A percentile compares a stretch with the other conserved stretches of the same genome.
Evolutionary conservation across 2,888 invertebrate species (phyloP).

Genomic region (Orchesellides sinensis): DNA sequence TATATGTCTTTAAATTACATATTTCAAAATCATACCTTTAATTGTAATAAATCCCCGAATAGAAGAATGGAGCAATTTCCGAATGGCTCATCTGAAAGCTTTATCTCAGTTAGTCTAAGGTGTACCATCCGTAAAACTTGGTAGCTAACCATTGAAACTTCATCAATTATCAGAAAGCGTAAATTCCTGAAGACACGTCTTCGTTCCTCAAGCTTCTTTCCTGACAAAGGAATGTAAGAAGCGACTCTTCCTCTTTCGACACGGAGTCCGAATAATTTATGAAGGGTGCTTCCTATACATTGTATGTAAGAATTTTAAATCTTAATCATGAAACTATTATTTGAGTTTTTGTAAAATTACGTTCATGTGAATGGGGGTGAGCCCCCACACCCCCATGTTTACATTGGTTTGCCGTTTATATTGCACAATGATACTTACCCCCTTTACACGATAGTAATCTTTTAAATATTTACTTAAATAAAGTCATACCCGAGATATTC

Average conservation of each 20-base stretch:
- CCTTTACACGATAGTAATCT: too few relatives aligned
- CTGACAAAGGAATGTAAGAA: slow-evolving; percentile 5
- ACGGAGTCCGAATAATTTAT: slow-evolving; percentile 17
- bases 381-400: too few relatives aligned
- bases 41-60: slow-evolving; percentile 28
- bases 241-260: not conserved
- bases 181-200: slow-evolving; percentile 10
- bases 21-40: too few relatives aligned
- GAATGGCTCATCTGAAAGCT: slow-evolving; percentile 15
- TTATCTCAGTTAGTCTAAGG: slow-evolving; percentile 22
- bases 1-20: too few relatives aligned
- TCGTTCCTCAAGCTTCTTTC: not conserved
- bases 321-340: too few relatives aligned
- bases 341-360: too few relatives aligned
- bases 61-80: slow-evolving; percentile 7
- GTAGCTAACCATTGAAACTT: slow-evolving; percentile 32
- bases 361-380: too few relatives aligned
- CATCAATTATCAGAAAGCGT: slow-evolving; percentile 31
- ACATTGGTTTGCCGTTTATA: too few relatives aligned
- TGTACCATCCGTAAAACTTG: slow-evolving; percentile 17
- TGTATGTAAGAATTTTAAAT: not conserved
- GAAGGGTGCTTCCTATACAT: slow-evolving; percentile 4
- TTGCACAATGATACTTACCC: too few relatives aligned
- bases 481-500: too few relatives aligned
- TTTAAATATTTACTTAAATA: too few relatives aligned